Evolutionary conservation across 2,888 invertebrate genomes (phyloP).

Genomic region (Melanargia galathea): DNA sequence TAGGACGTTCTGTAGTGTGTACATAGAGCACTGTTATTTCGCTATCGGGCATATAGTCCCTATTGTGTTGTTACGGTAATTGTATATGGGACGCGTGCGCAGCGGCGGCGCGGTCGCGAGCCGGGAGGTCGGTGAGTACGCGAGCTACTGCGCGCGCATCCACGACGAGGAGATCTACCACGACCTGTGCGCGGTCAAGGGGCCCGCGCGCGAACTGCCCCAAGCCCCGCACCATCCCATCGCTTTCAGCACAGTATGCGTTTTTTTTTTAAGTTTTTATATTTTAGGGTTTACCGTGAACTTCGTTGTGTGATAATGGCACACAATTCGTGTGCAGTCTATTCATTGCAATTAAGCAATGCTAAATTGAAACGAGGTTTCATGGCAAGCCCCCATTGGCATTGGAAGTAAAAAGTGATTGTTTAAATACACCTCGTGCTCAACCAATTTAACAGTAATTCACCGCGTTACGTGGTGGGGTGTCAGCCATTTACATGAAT

Average conservation of each 20-base stretch:
- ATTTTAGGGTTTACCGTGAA: background rate
- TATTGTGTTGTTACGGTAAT: conserved; percentile 11
- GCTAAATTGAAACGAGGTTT: background rate
- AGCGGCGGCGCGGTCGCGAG: conserved; percentile 61
- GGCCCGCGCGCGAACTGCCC: conserved; percentile 77
- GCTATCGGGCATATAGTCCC: background rate
- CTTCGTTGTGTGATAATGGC: background rate
- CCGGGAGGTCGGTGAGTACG: conserved; percentile 83
- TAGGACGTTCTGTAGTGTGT: background rate
- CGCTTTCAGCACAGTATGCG: conserved; percentile 78
- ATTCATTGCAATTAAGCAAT: background rate
- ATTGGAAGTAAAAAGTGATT: conserved; percentile 40
- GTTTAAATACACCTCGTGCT: background rate
- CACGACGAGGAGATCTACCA: conserved; percentile 97
- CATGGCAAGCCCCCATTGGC: conserved; percentile 1
- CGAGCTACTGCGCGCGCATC: conserved; percentile 86
- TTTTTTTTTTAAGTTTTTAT: conserved; percentile 44
- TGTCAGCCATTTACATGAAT: background rate
- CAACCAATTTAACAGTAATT: background rate
- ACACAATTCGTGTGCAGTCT: background rate
- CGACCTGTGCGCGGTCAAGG: conserved; percentile 92
- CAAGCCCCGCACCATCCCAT: conserved; percentile 59
- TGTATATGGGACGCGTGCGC: conserved; percentile 50
- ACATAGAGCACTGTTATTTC: background rate
- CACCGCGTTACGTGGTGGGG: background rate